These are phyloP conservation scores for Sinocyclocheilus anophthalmus DNA, from an alignment of 2,113 vertebrate species.

Conservation along the genomic window DNA sequence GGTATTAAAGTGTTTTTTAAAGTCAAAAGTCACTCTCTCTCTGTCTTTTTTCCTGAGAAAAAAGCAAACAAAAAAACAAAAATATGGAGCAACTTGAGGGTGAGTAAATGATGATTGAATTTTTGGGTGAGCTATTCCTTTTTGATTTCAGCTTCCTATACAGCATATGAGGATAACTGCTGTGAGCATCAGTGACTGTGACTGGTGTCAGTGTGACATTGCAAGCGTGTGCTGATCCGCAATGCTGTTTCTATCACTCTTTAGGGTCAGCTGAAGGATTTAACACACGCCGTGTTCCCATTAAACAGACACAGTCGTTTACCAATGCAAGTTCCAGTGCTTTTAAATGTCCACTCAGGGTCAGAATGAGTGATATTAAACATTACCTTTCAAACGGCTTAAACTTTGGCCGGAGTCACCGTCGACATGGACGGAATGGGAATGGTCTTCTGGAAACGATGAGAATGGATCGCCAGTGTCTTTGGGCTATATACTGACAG, in stretches of 20 bases:
- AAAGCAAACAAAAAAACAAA: no score
- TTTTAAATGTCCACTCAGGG: conserved; percentile 25
- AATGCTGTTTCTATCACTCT: not conserved
- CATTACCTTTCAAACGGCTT: conserved; percentile 43
- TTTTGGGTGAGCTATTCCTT: no score
- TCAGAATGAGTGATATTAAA: conserved; percentile 49
- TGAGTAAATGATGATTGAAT: no score
- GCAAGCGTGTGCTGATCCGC: no score
- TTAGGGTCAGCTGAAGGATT: not conserved
- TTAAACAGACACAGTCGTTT: conserved; percentile 44
- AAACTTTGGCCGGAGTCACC: conserved; percentile 33
- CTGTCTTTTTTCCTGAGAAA: no score
- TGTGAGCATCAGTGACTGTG: no score
- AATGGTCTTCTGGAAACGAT: conserved; percentile 13
- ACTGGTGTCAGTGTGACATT: no score
- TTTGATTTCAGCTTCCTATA: no score
- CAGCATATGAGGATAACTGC: no score
- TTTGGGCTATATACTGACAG: conserved; percentile 46
- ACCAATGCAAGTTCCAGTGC: conserved; percentile 20
- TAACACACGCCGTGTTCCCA: conserved; percentile 33
- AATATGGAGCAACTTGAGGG: no score
- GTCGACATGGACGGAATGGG: not conserved
- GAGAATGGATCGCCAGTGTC: conserved; percentile 20
- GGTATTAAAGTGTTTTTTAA: no score
- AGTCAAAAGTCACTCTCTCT: no score